Percentiles rank a stretch among this genome's conserved stretches.
Evolutionary conservation across 2,888 invertebrate genomes (phyloP).

Genomic region (Isotomurus palustris): DNA sequence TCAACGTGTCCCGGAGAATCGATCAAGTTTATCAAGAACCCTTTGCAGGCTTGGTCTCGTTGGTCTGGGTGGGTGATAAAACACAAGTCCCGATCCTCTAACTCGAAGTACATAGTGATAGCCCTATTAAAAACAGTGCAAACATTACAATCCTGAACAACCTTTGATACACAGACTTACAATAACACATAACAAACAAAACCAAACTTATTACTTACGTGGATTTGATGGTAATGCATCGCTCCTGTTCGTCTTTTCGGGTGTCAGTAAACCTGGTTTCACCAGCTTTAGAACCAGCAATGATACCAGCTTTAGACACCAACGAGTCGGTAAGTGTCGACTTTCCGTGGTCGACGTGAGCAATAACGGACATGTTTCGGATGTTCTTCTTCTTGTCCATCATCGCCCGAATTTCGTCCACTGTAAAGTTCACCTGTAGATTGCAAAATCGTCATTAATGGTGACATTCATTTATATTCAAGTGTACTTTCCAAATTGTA

Average conservation of each 20-base stretch:
- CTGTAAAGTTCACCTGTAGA: constrained; percentile 97
- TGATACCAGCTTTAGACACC: constrained; percentile 99
- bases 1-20: constrained; percentile 99
- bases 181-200: neutral
- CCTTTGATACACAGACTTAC: too few relatives aligned
- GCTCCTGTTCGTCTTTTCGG: constrained; percentile 98
- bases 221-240: constrained; percentile 99
- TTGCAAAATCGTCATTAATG: constrained; percentile 8
- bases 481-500: too few relatives aligned
- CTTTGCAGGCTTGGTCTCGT: constrained; percentile 81
- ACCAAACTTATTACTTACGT: constrained; percentile 66
- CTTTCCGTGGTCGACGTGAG: constrained; percentile 99
- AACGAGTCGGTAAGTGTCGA: constrained; percentile 98
- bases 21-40: constrained; percentile 99
- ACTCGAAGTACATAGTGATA: constrained; percentile 98
- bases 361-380: constrained; percentile 99
- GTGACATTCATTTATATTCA: too few relatives aligned
- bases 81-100: constrained; percentile 86
- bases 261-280: constrained; percentile 99
- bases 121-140: constrained; percentile 62
- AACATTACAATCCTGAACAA: neutral
- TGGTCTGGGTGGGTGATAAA: constrained; percentile 90
- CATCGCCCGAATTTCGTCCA: constrained; percentile 98
- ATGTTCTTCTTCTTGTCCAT: constrained; percentile 99
- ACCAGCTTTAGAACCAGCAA: constrained; percentile 96